Conservation (phyloP, 2,797 vertebrate genomes). For the Danio kyathit region DNA sequence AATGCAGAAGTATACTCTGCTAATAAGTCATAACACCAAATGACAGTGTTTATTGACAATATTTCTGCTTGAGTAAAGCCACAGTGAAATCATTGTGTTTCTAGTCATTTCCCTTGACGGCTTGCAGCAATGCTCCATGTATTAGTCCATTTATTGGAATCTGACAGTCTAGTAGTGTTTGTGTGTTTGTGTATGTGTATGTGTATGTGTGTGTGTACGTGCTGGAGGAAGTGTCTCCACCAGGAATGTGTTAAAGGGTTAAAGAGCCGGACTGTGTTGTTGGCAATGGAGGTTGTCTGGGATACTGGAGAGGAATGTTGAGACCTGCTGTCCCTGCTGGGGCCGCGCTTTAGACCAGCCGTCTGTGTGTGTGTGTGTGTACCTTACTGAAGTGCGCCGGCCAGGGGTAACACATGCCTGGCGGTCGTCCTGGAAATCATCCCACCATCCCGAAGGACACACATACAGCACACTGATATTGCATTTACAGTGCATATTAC, state of each 20-base stretch:
- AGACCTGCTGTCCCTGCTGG: conserved; percentile 79
- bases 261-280: conserved; percentile 79
- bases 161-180: not conserved
- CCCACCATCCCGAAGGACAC: conserved; percentile 43
- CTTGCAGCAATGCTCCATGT: not conserved
- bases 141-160: conserved; percentile 1
- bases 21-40: not conserved
- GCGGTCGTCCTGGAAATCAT: conserved; percentile 60
- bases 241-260: conserved; percentile 79
- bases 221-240: conserved; percentile 78
- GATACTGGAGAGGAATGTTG: conserved; percentile 83
- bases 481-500: conserved; percentile 18
- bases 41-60: not conserved
- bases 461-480: conserved; percentile 21
- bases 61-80: conserved; percentile 13
- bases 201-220: conserved; percentile 16
- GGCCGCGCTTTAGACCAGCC: conserved; percentile 69
- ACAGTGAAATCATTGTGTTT: conserved; percentile 9
- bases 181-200: conserved; percentile 2
- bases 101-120: not conserved
- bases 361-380: conserved; percentile 60
- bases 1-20: not conserved
- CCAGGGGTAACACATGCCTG: conserved; percentile 63
- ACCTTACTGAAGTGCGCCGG: conserved; percentile 54
- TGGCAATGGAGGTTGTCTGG: conserved; percentile 81